These are phyloP conservation scores for Tarsius wallacei DNA, from an alignment of 2,797 vertebrate genomes.

Conservation along the genomic window DNA sequence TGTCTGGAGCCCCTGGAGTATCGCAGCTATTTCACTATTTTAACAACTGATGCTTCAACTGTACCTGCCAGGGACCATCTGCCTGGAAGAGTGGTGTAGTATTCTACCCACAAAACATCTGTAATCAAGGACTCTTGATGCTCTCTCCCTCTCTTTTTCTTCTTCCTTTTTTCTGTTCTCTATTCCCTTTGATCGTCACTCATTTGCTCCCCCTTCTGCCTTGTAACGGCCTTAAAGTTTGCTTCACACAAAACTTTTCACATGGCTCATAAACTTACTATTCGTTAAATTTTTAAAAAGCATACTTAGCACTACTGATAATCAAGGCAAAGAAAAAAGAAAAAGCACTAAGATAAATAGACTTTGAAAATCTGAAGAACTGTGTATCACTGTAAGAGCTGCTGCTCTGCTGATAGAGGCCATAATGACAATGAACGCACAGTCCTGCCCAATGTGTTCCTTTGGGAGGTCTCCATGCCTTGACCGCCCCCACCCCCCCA, in stretches of 20 bases:
- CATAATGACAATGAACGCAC: not conserved
- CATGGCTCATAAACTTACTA: not conserved
- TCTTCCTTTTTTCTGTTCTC: constrained; percentile 57
- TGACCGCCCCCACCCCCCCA: not conserved
- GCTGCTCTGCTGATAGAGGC: not conserved
- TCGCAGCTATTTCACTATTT: not conserved
- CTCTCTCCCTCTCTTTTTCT: not conserved
- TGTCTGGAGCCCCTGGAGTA: not conserved
- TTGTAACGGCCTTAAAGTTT: not conserved
- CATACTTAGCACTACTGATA: not conserved
- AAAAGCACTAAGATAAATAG: not conserved
- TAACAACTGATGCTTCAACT: not conserved
- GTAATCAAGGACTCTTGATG: not conserved
- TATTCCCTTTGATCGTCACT: not conserved
- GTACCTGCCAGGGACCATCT: not conserved
- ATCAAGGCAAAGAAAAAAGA: not conserved
- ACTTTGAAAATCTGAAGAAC: not conserved
- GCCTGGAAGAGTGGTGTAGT: accelerated
- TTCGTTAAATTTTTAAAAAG: not conserved
- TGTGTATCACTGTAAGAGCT: not conserved
- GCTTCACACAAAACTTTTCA: not conserved
- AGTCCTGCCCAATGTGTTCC: not conserved
- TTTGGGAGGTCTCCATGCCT: not conserved
- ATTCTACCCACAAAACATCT: not conserved
- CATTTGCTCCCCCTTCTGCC: not conserved